These are phyloP conservation scores for Megaceryle alcyon DNA, from an alignment of 2,797 vertebrate genomes.

Conservation along the genomic window DNA sequence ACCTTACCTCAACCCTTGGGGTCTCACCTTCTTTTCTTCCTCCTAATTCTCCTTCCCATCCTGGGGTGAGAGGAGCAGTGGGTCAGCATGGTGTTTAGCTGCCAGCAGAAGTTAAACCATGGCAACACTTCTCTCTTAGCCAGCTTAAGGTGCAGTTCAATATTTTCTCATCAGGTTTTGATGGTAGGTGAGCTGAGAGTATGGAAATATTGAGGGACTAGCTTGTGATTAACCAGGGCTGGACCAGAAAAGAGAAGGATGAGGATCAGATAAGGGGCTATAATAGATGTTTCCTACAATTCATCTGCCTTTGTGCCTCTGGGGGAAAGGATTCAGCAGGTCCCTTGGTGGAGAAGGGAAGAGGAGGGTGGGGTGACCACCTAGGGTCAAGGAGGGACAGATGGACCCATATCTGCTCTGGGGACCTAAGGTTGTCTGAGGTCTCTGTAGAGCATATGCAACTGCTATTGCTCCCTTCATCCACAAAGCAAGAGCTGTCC, in stretches of 20 bases:
- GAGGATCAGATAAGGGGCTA: background rate
- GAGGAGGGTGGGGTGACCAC: background rate
- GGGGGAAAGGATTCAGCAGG: background rate
- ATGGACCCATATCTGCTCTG: fast-evolving
- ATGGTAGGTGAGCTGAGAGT: background rate
- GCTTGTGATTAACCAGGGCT: background rate
- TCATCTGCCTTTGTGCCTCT: background rate
- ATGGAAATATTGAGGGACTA: background rate
- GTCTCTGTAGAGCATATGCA: background rate
- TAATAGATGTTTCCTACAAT: background rate
- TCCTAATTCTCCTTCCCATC: no score
- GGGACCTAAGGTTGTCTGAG: background rate
- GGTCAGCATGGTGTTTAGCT: no score
- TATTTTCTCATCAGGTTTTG: background rate
- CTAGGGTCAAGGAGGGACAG: background rate
- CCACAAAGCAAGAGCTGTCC: background rate
- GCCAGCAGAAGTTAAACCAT: no score
- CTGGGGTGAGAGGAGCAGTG: no score
- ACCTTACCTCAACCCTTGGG: no score
- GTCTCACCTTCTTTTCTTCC: no score
- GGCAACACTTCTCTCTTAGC: background rate
- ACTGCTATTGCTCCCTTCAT: background rate
- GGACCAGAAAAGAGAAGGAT: background rate
- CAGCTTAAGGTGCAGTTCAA: background rate
- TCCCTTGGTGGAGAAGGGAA: background rate